Evolutionary conservation across 2,888 invertebrate species (phyloP), one percentile per base, ranked within the genome.

Genomic region (Plusia festucae): DNA sequence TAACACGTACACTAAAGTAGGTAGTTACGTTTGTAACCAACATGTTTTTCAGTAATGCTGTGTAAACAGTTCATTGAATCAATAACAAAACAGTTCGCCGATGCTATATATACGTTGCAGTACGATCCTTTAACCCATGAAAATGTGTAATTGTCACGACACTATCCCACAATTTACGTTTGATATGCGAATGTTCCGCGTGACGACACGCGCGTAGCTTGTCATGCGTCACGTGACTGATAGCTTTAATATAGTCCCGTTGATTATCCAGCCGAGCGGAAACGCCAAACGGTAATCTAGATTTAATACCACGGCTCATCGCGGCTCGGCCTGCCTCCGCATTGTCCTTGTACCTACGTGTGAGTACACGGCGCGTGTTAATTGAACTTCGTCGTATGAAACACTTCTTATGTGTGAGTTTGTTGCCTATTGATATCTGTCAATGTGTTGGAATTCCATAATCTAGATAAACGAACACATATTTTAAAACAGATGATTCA

Each of bases 231-330:
- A 89, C 90, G 90, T 91, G 93, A 93, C 89, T 90, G 93, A 94
- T 93, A 92, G 94, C 91, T 92, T 93, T 93, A 93, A 93, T 93
- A 93, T 88, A 91, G 93, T 92, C 91, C 90, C 88, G 93, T 92
- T 92, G 93, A 93, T 93, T 93, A 93, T 92, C 90, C 91, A 85
- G 81, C 84, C 84, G 88, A 84, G 90, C 90, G 91, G 91, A 93
- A 93, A 92, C 88, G 90, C 89, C 93, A 90, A 91, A 90, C 90
- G 89, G 90, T 93, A 94, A 94, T 93, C 94, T 93, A 92, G 93
- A 93, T 94, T 93, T 93, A 93, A 93, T 93, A 90, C 93, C 90
- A 83, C 83, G 89, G 91, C 89, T 92, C 92, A 91, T 93, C 88
- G 91, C 87, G 74, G 85, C 83, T 79, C 83, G 82, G 81, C 79